These are phyloP conservation scores for Odontomachus brunneus DNA, from an alignment of 1,140 invertebrate species.

Conservation along the genomic window DNA sequence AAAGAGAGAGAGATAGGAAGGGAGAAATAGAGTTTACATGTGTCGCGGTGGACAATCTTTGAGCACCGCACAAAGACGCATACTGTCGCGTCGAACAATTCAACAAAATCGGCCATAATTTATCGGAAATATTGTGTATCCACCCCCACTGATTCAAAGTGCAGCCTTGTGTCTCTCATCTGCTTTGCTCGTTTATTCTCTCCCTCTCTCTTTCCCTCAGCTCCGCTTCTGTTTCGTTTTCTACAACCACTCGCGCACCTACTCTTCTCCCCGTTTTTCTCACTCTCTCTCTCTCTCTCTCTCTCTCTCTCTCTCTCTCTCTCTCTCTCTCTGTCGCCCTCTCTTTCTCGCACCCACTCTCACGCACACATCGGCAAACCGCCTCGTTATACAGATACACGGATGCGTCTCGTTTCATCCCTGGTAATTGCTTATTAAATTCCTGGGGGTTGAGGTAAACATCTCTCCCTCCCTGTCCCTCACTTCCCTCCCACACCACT, in stretches of 20 bases:
- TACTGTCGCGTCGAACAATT: constrained; percentile 53
- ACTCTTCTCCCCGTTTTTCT: constrained; percentile 24
- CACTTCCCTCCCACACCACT: constrained; percentile 7
- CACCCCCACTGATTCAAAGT: constrained; percentile 19
- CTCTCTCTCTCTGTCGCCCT: not conserved
- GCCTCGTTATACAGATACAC: constrained; percentile 78
- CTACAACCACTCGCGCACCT: constrained; percentile 17
- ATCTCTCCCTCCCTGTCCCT: constrained; percentile 32
- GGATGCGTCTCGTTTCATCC: constrained; percentile 81
- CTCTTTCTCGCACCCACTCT: not conserved
- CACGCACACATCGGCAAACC: constrained; percentile 27
- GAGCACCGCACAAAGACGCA: not conserved
- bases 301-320: constrained; percentile 13
- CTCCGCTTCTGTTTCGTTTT: constrained; percentile 49
- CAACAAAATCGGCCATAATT: constrained; percentile 73
- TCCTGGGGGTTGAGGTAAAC: constrained; percentile 74
- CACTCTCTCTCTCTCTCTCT: not conserved
- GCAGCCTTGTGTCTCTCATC: constrained; percentile 20
- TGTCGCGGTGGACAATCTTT: constrained; percentile 7
- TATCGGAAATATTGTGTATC: constrained; percentile 78
- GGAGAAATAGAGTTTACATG: not conserved
- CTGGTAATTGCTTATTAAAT: constrained; percentile 83
- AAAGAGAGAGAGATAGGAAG: too few species aligned
- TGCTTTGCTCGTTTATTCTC: constrained; percentile 20
- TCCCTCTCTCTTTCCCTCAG: not conserved